These are phyloP conservation scores for Chaunax sp. DNA, from an alignment of 2,797 vertebrate species.

Conservation along the genomic window DNA sequence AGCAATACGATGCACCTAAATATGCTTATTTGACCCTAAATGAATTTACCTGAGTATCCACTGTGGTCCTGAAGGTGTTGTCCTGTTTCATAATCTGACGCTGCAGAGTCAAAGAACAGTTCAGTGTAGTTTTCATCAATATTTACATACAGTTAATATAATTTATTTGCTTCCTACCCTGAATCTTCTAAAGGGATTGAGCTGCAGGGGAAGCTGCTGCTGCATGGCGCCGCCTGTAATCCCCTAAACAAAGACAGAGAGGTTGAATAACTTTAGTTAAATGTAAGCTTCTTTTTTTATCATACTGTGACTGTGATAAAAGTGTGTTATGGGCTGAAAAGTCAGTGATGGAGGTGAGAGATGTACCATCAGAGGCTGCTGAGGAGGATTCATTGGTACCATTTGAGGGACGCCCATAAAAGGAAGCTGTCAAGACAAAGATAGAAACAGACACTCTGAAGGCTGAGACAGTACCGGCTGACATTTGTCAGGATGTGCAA, in stretches of 20 bases:
- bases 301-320: background rate
- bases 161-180: conserved; percentile 59
- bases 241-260: conserved; percentile 41
- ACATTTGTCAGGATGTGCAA: background rate
- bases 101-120: conserved; percentile 48
- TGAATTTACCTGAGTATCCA: conserved; percentile 70
- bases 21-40: background rate
- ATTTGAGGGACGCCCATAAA: conserved; percentile 64
- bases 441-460: background rate
- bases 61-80: conserved; percentile 19
- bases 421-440: conserved; percentile 43
- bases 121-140: background rate
- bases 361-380: conserved; percentile 65
- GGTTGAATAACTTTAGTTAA: background rate
- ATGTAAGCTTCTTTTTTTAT: too few species aligned
- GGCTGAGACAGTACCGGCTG: too few species aligned
- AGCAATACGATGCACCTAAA: background rate
- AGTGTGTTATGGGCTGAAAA: background rate
- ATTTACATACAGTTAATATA: background rate
- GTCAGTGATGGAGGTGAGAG: background rate
- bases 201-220: conserved; percentile 60
- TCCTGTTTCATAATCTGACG: conserved; percentile 60
- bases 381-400: conserved; percentile 59
- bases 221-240: conserved; percentile 39
- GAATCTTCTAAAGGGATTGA: conserved; percentile 62